phyloP scores from a whole-genome alignment of 2,888 invertebrate species.

The Latrodectus elegans region DNA sequence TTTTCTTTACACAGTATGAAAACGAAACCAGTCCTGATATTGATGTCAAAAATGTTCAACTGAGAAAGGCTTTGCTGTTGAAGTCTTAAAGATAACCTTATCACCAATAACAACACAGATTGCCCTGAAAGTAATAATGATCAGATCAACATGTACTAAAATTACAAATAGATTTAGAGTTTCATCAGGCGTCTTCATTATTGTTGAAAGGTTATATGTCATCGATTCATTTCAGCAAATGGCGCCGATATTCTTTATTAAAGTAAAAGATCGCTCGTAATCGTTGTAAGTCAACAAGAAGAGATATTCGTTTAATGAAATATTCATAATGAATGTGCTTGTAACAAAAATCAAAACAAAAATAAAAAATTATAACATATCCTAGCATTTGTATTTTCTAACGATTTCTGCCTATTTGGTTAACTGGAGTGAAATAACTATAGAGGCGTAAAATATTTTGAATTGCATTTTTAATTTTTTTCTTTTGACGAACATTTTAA shows the following conservation, averaged over 20 bases:
- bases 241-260: background rate
- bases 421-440: background rate
- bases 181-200: conserved; percentile 5
- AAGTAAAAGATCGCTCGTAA: background rate
- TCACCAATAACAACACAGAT: background rate
- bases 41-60: conserved; percentile 7
- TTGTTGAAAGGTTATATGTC: background rate
- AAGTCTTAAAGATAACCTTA: too few relatives aligned
- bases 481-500: background rate
- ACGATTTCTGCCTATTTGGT: background rate
- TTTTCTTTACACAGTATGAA: conserved; percentile 5
- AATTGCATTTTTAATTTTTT: background rate
- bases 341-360: background rate
- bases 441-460: background rate
- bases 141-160: too few relatives aligned
- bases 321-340: background rate
- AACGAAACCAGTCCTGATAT: background rate
- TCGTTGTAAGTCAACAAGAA: background rate
- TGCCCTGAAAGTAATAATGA: conserved; percentile 31
- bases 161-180: too few relatives aligned
- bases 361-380: background rate
- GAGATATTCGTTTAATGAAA: background rate
- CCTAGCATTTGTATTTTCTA: background rate
- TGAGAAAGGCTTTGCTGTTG: background rate
- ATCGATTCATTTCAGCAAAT: too few relatives aligned